phyloP scores from a whole-genome alignment of 1,140 invertebrate genomes.

The Atta texana region DNA sequence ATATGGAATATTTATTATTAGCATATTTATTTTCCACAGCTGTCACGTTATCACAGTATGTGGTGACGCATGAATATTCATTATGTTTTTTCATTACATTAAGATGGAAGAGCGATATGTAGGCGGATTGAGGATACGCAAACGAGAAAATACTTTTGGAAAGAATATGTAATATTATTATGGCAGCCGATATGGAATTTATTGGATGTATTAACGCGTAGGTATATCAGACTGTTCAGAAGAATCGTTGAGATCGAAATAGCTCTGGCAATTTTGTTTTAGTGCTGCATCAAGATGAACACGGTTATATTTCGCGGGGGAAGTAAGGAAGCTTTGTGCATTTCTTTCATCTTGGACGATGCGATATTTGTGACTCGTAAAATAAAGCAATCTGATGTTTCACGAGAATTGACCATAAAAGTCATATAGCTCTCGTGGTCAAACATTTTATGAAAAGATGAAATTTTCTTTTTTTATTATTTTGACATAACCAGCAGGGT shows the following conservation, averaged over 20 bases:
- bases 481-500: slow-evolving; percentile 18
- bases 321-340: background rate
- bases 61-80: slow-evolving; percentile 48
- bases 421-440: slow-evolving; percentile 2
- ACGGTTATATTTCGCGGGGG: background rate
- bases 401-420: slow-evolving; percentile 39
- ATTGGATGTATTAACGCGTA: slow-evolving; percentile 33
- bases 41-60: background rate
- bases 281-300: slow-evolving; percentile 26
- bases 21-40: slow-evolving; percentile 19
- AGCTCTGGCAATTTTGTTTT: slow-evolving; percentile 1
- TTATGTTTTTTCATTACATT: slow-evolving; percentile 28
- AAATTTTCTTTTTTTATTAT: slow-evolving; percentile 55
- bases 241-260: background rate
- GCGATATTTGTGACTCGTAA: slow-evolving; percentile 49
- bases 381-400: slow-evolving; percentile 39
- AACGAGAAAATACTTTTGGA: slow-evolving; percentile 41
- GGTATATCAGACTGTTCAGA: background rate
- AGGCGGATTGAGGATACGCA: background rate
- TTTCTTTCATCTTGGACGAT: background rate
- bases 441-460: slow-evolving; percentile 64
- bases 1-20: slow-evolving; percentile 20
- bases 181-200: slow-evolving; percentile 20
- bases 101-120: slow-evolving; percentile 43
- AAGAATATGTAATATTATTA: slow-evolving; percentile 14